Percentiles rank a stretch among this genome's conserved stretches.
phyloP scores from a whole-genome alignment of 2,113 vertebrate species.

The Psittacara wagleri region DNA sequence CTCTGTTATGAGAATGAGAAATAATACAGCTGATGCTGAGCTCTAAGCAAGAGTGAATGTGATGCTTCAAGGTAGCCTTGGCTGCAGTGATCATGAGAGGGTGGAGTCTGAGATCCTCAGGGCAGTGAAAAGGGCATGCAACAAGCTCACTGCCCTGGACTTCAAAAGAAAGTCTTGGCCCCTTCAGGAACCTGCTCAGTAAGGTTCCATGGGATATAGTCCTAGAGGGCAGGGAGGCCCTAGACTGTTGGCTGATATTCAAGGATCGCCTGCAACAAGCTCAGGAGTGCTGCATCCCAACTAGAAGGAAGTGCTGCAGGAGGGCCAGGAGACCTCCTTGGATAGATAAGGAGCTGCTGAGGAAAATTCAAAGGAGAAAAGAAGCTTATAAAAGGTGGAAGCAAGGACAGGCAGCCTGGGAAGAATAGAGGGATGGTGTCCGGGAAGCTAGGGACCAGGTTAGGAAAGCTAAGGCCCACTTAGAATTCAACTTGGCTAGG shows the following conservation, averaged over 20 bases:
- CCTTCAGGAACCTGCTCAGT: background rate
- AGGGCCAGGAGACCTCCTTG: background rate
- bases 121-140: background rate
- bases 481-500: too few relatives aligned
- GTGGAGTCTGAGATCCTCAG: background rate
- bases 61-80: background rate
- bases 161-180: background rate
- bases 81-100: background rate
- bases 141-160: background rate
- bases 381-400: too few relatives aligned
- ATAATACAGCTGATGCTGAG: background rate
- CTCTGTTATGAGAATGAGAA: background rate
- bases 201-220: background rate
- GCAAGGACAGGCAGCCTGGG: too few relatives aligned
- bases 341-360: background rate
- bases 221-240: background rate
- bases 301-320: background rate
- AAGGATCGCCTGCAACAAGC: background rate
- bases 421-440: too few relatives aligned
- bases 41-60: background rate
- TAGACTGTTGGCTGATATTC: background rate
- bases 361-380: too few relatives aligned
- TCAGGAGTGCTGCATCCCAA: background rate
- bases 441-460: too few relatives aligned
- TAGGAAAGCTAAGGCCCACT: too few relatives aligned